These are phyloP conservation scores for Netta rufina DNA, from an alignment of 2,797 vertebrate species.

Conservation along the genomic window DNA sequence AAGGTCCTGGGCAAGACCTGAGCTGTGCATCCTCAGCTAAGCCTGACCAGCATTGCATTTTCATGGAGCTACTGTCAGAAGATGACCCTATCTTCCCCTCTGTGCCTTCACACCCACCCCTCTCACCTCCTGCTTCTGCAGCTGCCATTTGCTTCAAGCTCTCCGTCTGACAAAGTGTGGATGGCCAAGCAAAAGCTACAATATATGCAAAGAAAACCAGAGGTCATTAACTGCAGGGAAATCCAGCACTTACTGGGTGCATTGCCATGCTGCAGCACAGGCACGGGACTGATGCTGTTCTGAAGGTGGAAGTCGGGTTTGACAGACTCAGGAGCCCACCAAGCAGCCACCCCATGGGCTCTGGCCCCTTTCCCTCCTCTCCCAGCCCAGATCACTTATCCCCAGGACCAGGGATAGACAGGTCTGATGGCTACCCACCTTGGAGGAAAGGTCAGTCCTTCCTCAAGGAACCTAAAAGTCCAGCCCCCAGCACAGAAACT, in stretches of 20 bases:
- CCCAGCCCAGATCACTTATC: background rate
- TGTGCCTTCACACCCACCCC: background rate
- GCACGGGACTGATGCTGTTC: background rate
- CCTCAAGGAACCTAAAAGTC: background rate
- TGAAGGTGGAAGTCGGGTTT: background rate
- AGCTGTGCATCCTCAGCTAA: background rate
- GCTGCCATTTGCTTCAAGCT: background rate
- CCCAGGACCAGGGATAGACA: background rate
- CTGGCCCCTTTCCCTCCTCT: background rate
- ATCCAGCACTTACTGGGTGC: background rate
- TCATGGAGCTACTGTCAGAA: background rate
- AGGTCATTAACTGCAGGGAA: background rate
- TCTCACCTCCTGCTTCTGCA: background rate
- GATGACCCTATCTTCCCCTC: background rate
- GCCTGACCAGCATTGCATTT: background rate
- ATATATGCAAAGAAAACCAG: background rate
- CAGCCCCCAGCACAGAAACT: background rate
- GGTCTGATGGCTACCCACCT: background rate
- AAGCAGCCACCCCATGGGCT: background rate
- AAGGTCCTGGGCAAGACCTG: background rate
- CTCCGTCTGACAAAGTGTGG: background rate
- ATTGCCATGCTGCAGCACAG: background rate
- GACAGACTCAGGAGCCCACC: background rate
- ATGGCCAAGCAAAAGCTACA: background rate
- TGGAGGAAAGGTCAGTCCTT: background rate